phyloP scores from a whole-genome alignment of 2,113 vertebrate genomes.

The Chloroceryle aenea region DNA sequence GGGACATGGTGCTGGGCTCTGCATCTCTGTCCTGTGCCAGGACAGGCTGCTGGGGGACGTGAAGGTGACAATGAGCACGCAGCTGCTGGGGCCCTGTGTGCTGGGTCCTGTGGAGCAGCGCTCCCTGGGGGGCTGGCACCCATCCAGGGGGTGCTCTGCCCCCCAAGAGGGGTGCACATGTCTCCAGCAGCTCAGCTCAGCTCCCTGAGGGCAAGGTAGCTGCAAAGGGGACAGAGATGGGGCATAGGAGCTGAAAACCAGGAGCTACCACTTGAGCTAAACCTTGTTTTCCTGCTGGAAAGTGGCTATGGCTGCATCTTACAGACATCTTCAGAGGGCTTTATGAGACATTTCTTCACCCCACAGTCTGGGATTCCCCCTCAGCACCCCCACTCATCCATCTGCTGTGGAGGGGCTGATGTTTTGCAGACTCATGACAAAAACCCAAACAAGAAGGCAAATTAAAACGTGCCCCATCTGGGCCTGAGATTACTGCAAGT shows the following conservation, averaged over 20 bases:
- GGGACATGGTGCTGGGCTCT: background rate
- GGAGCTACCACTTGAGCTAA: background rate
- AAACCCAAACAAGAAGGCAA: background rate
- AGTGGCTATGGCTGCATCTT: no score
- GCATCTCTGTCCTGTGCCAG: accelerated
- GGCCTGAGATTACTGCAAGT: background rate
- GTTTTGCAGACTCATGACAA: background rate
- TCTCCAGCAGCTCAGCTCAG: background rate
- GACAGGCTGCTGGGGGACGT: background rate
- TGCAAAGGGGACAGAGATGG: background rate
- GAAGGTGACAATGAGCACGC: accelerated
- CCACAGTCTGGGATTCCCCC: background rate
- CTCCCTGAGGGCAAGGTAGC: no score
- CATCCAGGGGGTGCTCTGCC: background rate
- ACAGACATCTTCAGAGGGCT: background rate
- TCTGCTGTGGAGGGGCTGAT: background rate
- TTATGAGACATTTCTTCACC: background rate
- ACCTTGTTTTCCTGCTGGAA: background rate
- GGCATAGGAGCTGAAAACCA: background rate
- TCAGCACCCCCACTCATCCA: background rate
- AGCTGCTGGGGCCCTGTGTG: accelerated
- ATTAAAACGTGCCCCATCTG: accelerated
- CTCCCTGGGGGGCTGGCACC: background rate
- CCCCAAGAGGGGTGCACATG: accelerated
- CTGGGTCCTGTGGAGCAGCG: accelerated